Conservation (phyloP, 2,797 vertebrate genomes). For the Centropyge bicolor region DNA sequence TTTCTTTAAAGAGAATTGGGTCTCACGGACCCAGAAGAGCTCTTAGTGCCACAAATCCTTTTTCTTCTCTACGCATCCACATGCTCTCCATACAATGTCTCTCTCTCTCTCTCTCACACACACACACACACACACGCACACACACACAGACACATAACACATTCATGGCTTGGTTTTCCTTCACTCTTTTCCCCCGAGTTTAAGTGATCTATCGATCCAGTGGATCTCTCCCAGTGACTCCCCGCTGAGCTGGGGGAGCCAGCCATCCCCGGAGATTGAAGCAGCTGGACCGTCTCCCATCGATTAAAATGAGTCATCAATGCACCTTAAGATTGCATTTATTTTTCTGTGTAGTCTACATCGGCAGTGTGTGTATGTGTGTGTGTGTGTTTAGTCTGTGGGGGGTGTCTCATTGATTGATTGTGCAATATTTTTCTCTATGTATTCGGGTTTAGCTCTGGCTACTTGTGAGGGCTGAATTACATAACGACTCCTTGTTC, state of each 20-base stretch:
- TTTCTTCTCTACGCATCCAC: neutral
- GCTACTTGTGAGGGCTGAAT: neutral
- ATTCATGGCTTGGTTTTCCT: conserved; percentile 54
- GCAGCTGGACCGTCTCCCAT: conserved; percentile 49
- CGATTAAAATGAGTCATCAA: conserved; percentile 70
- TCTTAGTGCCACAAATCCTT: conserved; percentile 27
- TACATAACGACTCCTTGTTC: neutral
- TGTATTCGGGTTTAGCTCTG: neutral
- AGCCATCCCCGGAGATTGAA: conserved; percentile 40
- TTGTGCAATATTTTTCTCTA: conserved; percentile 1
- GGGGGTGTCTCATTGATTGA: conserved; percentile 21
- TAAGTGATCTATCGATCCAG: conserved; percentile 70
- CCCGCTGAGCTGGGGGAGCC: conserved; percentile 39
- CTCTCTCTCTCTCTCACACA: neutral
- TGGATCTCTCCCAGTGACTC: conserved; percentile 58
- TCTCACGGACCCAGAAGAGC: conserved; percentile 32
- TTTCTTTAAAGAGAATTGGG: conserved; percentile 44
- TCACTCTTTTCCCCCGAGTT: conserved; percentile 21
- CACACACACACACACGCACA: neutral
- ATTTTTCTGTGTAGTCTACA: conserved; percentile 37
- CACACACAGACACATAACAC: conserved; percentile 15
- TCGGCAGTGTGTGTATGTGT: conserved; percentile 16
- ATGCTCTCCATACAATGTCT: conserved; percentile 5
- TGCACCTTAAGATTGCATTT: conserved; percentile 46
- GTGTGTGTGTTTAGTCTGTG: neutral